Percentiles rank a stretch among this genome's conserved stretches.
These are phyloP conservation scores for Microchirus variegatus DNA, from an alignment of 2,797 vertebrate genomes.

Conservation along the genomic window DNA sequence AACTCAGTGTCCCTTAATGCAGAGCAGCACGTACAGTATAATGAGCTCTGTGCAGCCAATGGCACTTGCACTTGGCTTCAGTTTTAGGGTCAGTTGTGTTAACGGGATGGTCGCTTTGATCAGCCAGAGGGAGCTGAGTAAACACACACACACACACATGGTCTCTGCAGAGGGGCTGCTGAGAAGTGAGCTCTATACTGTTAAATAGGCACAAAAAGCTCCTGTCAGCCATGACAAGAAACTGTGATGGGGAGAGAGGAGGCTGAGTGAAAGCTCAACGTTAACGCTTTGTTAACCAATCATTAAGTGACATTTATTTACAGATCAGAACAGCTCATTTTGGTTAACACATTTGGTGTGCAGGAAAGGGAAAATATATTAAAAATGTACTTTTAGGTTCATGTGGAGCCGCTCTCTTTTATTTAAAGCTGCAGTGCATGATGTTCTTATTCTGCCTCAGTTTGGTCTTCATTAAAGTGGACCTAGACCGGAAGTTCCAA, in stretches of 20 bases:
- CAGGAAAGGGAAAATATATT: slow-evolving; percentile 1
- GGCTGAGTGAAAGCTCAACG: slow-evolving; percentile 31
- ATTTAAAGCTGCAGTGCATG: too few species aligned
- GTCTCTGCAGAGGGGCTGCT: slow-evolving; percentile 1
- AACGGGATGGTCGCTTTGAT: slow-evolving; percentile 2
- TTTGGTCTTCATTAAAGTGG: too few species aligned
- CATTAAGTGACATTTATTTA: slow-evolving; percentile 26
- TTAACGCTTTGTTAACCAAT: slow-evolving; percentile 27
- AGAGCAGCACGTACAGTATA: background rate
- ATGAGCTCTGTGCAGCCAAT: background rate
- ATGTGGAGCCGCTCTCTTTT: too few species aligned
- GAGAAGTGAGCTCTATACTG: slow-evolving; percentile 15
- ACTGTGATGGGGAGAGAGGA: slow-evolving; percentile 7
- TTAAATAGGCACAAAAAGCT: slow-evolving; percentile 50
- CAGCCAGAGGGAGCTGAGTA: slow-evolving; percentile 11
- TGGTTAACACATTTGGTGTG: slow-evolving; percentile 6
- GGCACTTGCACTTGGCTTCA: background rate
- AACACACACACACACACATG: slow-evolving; percentile 9
- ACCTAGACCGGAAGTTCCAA: too few species aligned
- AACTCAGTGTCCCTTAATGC: background rate
- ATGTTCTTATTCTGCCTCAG: too few species aligned
- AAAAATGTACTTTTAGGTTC: background rate
- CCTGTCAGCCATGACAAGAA: slow-evolving; percentile 32
- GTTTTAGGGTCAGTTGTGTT: background rate
- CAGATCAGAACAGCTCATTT: slow-evolving; percentile 11